Base-by-base conservation (phyloP, 2,113 vertebrate genomes). In the Orthonyx spaldingii region DNA sequence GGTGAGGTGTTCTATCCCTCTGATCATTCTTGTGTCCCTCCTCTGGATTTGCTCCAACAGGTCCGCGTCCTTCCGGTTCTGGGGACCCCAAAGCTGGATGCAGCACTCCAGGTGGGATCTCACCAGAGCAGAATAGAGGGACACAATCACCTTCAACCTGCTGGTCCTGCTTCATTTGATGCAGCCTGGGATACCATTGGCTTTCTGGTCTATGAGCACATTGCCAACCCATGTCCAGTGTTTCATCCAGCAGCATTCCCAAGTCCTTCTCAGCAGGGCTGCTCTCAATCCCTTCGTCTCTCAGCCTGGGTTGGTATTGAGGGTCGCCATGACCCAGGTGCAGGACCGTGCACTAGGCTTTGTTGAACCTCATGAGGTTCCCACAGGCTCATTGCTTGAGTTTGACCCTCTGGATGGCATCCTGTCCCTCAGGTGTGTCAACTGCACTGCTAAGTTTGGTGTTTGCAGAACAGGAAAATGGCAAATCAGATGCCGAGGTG, bases 61-160 rank as follows among this genome's bases (percentile, higher is more conserved):
- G n/a, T 41, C 11, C 2, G 4, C 0, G 0, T 60, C 53, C 32
- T 60, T 47, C 22, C 32, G 28, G 22, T 21, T 13, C 26, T 49
- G 42, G 12, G 18, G 11, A 24, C 35, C 7, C 13, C 11, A 32
- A 49, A 47, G 46, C 46, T 60, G 30, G n/a, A 19, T 28, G 24
- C 39, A 32, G 24, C 10, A 22, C 17, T 78, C 8, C 44, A 26
- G 13, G 5, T 46, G 15, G n/a, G 11, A 7, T 76, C 52, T 72
- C 46, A 59, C 6, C 13, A 44, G 35, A 59, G n/a, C 26, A 32
- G 74, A 52, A 32, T 13, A 28, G 37, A 75, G 32, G 16, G 9
- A 28, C 13, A 30, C 9, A 16, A 26, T 61, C 19, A 6, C 28
- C 27, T 28, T 63, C 6, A 28, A 1, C 28, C 13, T 75, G 35